Conservation (phyloP, 2,113 vertebrate species). For the Potamarius usumacintae region DNA sequence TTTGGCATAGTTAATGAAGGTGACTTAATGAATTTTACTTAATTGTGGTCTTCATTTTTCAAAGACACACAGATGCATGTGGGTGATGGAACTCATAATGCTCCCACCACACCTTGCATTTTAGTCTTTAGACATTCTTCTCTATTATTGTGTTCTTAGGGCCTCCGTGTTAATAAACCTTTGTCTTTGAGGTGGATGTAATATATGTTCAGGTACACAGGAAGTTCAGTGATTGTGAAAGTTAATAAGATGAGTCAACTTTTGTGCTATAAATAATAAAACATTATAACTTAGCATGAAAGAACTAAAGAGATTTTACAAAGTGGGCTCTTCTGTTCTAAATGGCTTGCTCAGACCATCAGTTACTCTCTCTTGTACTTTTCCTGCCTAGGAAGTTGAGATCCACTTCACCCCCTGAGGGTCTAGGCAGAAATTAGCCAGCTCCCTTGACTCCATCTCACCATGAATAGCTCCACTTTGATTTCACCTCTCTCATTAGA, state of each 20-base stretch:
- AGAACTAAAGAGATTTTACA: not conserved
- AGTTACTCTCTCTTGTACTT: conserved; percentile 31
- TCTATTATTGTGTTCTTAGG: not conserved
- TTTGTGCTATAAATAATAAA: not conserved
- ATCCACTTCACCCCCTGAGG: conserved; percentile 46
- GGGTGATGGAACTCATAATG: not conserved
- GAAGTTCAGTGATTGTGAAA: not conserved
- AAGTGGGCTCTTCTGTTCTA: conserved; percentile 27
- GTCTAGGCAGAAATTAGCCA: conserved; percentile 53
- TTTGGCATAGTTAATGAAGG: not conserved
- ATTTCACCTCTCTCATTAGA: conserved; percentile 60
- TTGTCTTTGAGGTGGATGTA: not conserved
- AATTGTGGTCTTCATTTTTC: not conserved
- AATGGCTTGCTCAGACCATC: conserved; percentile 8
- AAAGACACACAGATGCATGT: not conserved
- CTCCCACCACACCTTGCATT: not conserved
- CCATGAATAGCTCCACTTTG: conserved; percentile 58
- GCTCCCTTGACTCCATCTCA: conserved; percentile 50
- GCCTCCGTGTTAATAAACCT: not conserved
- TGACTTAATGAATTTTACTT: not conserved
- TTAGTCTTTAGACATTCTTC: not conserved
- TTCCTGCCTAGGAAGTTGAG: conserved; percentile 43
- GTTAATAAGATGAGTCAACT: not conserved
- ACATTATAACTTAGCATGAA: not conserved
- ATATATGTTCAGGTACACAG: not conserved